phyloP scores from a whole-genome alignment of 2,888 invertebrate species.

The Diogma glabrata region DNA sequence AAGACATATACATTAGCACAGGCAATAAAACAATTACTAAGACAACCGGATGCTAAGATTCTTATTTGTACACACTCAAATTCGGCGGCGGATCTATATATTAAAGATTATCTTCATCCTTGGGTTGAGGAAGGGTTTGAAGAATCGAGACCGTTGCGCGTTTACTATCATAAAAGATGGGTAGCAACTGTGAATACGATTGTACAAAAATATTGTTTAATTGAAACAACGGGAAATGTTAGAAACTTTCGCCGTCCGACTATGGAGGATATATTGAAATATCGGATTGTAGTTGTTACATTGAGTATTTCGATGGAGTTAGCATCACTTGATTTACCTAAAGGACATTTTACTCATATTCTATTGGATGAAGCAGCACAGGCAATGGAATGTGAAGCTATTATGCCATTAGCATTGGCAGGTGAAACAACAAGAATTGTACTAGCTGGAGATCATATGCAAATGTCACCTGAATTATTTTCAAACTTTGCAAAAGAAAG shows the following conservation, averaged over 20 bases:
- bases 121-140: constrained; percentile 56
- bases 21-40: constrained; percentile 55
- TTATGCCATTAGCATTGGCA: constrained; percentile 66
- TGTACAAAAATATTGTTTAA: constrained; percentile 64
- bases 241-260: constrained; percentile 56
- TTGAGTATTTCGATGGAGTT: constrained; percentile 66
- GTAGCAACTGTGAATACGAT: constrained; percentile 62
- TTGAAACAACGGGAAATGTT: constrained; percentile 43
- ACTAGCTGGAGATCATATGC: constrained; percentile 77
- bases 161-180: constrained; percentile 70
- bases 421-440: constrained; percentile 61
- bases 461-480: constrained; percentile 70
- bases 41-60: constrained; percentile 52
- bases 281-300: constrained; percentile 66
- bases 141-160: constrained; percentile 58
- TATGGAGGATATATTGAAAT: constrained; percentile 55
- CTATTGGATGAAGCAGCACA: constrained; percentile 80
- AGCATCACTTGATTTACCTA: constrained; percentile 51
- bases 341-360: constrained; percentile 62
- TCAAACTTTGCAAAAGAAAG: constrained; percentile 60
- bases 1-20: constrained; percentile 74
- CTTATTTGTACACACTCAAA: constrained; percentile 80
- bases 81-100: constrained; percentile 75
- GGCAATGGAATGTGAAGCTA: constrained; percentile 74
- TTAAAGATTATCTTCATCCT: constrained; percentile 70